Conservation (phyloP, 2,888 invertebrate genomes). For the Choreutis nemorana region DNA sequence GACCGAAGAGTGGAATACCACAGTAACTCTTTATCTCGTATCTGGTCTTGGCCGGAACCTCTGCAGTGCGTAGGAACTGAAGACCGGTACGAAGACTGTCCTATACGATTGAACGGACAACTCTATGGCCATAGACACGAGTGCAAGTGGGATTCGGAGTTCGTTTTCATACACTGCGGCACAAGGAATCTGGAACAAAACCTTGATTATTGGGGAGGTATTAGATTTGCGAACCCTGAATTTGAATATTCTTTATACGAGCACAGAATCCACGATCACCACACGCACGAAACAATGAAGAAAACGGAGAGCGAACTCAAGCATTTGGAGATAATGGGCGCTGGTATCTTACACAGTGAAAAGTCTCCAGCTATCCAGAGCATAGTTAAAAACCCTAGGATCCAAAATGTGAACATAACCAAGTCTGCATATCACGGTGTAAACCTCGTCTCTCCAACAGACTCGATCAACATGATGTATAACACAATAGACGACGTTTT, state of each 20-base stretch:
- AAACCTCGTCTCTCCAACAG: slow-evolving; percentile 88
- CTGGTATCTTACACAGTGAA: slow-evolving; percentile 95
- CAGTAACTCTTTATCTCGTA: slow-evolving; percentile 83
- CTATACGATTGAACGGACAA: slow-evolving; percentile 89
- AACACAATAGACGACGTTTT: slow-evolving; percentile 80
- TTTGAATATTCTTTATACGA: slow-evolving; percentile 88
- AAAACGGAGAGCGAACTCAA: slow-evolving; percentile 80
- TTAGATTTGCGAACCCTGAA: slow-evolving; percentile 88
- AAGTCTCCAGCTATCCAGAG: slow-evolving; percentile 93
- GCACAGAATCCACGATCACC: slow-evolving; percentile 81
- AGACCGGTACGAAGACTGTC: slow-evolving; percentile 80
- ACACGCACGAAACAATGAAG: slow-evolving; percentile 76
- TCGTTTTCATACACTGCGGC: slow-evolving; percentile 94
- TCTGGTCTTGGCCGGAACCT: slow-evolving; percentile 96
- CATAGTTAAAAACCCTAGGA: slow-evolving; percentile 84
- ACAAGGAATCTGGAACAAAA: slow-evolving; percentile 69
- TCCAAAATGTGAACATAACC: slow-evolving; percentile 83
- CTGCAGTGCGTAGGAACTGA: slow-evolving; percentile 84
- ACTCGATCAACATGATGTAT: slow-evolving; percentile 78
- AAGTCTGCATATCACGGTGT: slow-evolving; percentile 91
- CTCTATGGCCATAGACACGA: slow-evolving; percentile 84
- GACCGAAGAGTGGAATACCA: slow-evolving; percentile 89
- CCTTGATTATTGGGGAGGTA: slow-evolving; percentile 93
- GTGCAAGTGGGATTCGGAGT: slow-evolving; percentile 90
- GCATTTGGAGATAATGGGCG: slow-evolving; percentile 86